Percentiles rank a stretch among this genome's conserved stretches.
Conservation (phyloP, 1,140 invertebrate genomes). For the Zaprionus gabonicus region DNA sequence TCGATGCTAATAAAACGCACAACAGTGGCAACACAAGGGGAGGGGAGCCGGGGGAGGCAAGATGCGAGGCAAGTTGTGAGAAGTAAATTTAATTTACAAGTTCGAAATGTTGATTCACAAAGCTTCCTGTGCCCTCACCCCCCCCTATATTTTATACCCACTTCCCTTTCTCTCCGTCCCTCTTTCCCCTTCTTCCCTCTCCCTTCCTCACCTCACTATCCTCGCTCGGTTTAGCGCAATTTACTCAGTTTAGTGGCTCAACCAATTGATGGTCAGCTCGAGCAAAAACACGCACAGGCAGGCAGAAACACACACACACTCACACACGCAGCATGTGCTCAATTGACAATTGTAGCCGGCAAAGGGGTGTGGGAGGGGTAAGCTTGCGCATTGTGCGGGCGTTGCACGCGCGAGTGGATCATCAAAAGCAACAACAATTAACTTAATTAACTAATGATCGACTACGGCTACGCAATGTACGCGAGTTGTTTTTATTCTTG, state of each 20-base stretch:
- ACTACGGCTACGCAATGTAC: slow-evolving; percentile 25
- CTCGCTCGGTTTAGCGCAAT: background rate
- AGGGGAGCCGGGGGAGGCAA: background rate
- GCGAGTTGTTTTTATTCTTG: background rate
- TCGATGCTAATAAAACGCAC: slow-evolving; percentile 77
- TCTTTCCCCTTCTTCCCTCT: background rate
- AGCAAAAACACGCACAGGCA: slow-evolving; percentile 12
- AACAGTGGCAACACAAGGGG: slow-evolving; percentile 10
- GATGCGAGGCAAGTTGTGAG: slow-evolving; percentile 31
- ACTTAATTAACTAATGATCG: slow-evolving; percentile 77
- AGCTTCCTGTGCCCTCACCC: background rate
- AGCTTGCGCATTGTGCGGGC: slow-evolving; percentile 61
- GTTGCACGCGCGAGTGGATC: slow-evolving; percentile 64
- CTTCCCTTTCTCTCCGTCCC: background rate
- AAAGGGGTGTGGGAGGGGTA: slow-evolving; percentile 10
- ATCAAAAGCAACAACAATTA: slow-evolving; percentile 69
- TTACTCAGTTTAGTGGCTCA: slow-evolving; percentile 35
- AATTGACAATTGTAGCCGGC: slow-evolving; percentile 12
- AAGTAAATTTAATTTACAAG: slow-evolving; percentile 74
- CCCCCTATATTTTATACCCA: background rate
- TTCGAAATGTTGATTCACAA: slow-evolving; percentile 51
- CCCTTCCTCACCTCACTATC: background rate
- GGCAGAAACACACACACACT: slow-evolving; percentile 2
- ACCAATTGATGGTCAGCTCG: slow-evolving; percentile 54
- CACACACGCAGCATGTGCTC: slow-evolving; percentile 31